These are phyloP conservation scores for Tapirus terrestris DNA, from an alignment of 2,113 vertebrate species.

Conservation along the genomic window DNA sequence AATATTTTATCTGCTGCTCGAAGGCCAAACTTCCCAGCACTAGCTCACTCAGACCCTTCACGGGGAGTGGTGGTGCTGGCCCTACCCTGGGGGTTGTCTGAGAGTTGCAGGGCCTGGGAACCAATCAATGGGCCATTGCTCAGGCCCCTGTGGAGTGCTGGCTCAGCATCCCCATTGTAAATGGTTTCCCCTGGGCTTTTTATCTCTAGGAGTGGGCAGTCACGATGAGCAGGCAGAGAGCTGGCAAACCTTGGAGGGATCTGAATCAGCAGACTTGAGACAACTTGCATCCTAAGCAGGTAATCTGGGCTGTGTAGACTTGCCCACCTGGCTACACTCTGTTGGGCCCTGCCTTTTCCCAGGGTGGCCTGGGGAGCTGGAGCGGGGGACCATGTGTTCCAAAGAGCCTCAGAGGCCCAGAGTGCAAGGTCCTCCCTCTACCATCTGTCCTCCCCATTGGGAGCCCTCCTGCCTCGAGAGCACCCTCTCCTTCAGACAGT, in stretches of 20 bases:
- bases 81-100: slow-evolving; percentile 84
- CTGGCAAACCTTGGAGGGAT: neutral
- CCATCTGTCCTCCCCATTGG: accelerated
- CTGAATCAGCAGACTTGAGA: slow-evolving; percentile 45
- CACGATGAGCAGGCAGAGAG: neutral
- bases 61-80: slow-evolving; percentile 46
- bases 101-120: slow-evolving; percentile 80
- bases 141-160: slow-evolving; percentile 64
- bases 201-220: neutral
- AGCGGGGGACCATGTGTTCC: neutral
- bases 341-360: neutral
- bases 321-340: neutral
- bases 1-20: slow-evolving; percentile 88
- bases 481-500: neutral
- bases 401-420: neutral
- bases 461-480: neutral
- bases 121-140: slow-evolving; percentile 71
- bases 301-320: neutral
- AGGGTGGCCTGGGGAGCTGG: neutral
- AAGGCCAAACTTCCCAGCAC: slow-evolving; percentile 84
- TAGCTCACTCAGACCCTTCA: slow-evolving; percentile 86
- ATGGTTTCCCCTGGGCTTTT: slow-evolving; percentile 52
- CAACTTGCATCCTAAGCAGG: slow-evolving; percentile 26
- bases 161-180: slow-evolving; percentile 79
- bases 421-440: neutral